A percentile compares a stretch with the other conserved stretches of the same genome.
These are phyloP conservation scores for Dipodomys ordii DNA, from an alignment of 2,113 vertebrate genomes.

Conservation along the genomic window DNA sequence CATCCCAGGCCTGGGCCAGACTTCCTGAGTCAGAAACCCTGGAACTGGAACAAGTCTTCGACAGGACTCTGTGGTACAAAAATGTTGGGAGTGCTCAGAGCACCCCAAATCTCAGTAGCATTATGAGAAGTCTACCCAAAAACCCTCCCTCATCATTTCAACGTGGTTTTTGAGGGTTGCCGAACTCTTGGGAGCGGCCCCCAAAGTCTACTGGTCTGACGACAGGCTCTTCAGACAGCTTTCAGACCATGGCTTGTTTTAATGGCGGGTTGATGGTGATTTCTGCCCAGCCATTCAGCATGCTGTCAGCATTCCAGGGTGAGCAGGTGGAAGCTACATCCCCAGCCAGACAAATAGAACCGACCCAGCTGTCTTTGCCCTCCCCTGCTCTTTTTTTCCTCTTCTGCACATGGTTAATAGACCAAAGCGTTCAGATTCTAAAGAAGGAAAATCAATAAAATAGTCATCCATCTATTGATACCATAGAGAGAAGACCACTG, in stretches of 20 bases:
- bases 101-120: not conserved
- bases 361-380: not conserved
- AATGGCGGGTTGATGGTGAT: too few relatives aligned
- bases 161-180: too few relatives aligned
- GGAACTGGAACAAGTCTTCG: not conserved
- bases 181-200: not conserved
- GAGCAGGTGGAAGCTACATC: not conserved
- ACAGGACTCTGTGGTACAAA: not conserved
- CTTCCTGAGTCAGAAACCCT: not conserved
- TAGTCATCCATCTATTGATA: not conserved
- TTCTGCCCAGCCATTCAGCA: not conserved
- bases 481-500: not conserved
- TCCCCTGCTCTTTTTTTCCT: not conserved
- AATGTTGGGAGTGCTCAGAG: not conserved
- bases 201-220: not conserved
- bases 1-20: not conserved
- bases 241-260: not conserved
- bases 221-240: not conserved
- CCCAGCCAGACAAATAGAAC: not conserved
- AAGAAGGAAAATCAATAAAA: not conserved
- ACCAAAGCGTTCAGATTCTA: not conserved
- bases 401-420: not conserved
- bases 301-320: rapidly evolving
- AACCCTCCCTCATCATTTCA: not conserved
- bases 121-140: rapidly evolving